phyloP scores from a whole-genome alignment of 2,797 vertebrate genomes.

The Gymnoscopelus microlampas region DNA sequence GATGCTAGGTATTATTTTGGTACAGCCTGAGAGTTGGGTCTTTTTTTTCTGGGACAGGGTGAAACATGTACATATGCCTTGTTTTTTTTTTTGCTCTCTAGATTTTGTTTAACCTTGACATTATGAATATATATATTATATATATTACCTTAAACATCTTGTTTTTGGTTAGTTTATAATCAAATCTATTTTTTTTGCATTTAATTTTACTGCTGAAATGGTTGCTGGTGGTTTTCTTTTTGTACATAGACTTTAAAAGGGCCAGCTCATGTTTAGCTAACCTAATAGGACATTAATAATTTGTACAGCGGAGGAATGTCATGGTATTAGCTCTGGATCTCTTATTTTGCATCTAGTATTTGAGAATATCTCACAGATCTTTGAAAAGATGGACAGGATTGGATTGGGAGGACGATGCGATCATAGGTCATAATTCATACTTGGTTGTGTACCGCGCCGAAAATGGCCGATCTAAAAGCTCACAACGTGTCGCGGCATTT shows the following conservation, averaged over 20 bases:
- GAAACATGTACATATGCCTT: conserved; percentile 91
- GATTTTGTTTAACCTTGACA: conserved; percentile 74
- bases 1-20: conserved; percentile 51
- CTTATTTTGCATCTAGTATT: conserved; percentile 84
- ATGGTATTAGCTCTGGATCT: conserved; percentile 88
- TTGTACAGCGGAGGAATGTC: conserved; percentile 96
- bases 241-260: conserved; percentile 89
- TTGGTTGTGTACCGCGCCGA: no score
- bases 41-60: conserved; percentile 68
- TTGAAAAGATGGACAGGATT: conserved; percentile 54
- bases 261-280: conserved; percentile 87
- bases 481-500: no score
- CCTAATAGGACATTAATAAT: conserved; percentile 90
- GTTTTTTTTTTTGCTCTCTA: conserved; percentile 89
- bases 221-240: conserved; percentile 85
- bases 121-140: conserved; percentile 68
- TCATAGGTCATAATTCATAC: no score
- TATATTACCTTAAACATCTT: conserved; percentile 67
- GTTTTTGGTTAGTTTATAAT: conserved; percentile 79
- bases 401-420: conserved; percentile 2
- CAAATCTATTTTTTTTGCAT: conserved; percentile 75
- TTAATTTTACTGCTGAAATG: conserved; percentile 87
- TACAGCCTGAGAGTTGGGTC: conserved; percentile 64
- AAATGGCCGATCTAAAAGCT: no score
- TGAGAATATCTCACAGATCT: conserved; percentile 79